These are phyloP conservation scores for Diaprepes abbreviatus DNA, from an alignment of 2,888 invertebrate species.

Conservation along the genomic window DNA sequence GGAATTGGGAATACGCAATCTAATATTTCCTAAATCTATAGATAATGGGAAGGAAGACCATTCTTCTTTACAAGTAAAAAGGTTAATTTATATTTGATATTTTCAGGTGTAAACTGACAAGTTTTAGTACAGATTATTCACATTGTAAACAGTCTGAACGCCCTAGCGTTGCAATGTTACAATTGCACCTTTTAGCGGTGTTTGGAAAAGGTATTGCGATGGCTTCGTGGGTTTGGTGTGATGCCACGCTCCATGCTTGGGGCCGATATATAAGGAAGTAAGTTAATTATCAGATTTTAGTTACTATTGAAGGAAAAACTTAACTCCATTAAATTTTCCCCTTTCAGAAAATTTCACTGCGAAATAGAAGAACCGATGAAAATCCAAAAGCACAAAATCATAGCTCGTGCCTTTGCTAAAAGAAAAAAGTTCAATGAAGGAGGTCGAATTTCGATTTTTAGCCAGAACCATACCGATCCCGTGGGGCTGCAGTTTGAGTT, in stretches of 20 bases:
- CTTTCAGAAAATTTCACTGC: slow-evolving; percentile 78
- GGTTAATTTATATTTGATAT: too few species aligned
- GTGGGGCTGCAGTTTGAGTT: slow-evolving; percentile 83
- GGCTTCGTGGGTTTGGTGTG: slow-evolving; percentile 96
- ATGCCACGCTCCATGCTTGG: slow-evolving; percentile 88
- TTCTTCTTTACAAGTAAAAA: too few species aligned
- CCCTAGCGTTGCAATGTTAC: slow-evolving; percentile 86
- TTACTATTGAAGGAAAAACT: too few species aligned
- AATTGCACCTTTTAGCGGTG: slow-evolving; percentile 84
- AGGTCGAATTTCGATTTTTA: slow-evolving; percentile 88
- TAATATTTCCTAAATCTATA: too few species aligned
- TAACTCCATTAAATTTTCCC: slow-evolving; percentile 1
- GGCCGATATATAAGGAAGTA: slow-evolving; percentile 86
- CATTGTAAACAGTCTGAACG: slow-evolving; percentile 78
- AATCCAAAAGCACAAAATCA: slow-evolving; percentile 88
- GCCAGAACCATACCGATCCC: slow-evolving; percentile 92
- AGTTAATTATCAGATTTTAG: too few species aligned
- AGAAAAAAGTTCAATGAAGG: slow-evolving; percentile 87
- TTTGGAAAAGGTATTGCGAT: slow-evolving; percentile 90
- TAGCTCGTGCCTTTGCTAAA: slow-evolving; percentile 91
- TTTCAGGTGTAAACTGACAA: slow-evolving; percentile 68
- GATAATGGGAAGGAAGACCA: too few species aligned
- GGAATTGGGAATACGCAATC: too few species aligned
- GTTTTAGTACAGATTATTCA: slow-evolving; percentile 63
- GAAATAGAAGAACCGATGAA: slow-evolving; percentile 78